A percentile compares a stretch with the other conserved stretches of the same genome.
These are phyloP conservation scores for Drosophila paulistorum DNA, from an alignment of 1,140 invertebrate genomes.

Conservation along the genomic window DNA sequence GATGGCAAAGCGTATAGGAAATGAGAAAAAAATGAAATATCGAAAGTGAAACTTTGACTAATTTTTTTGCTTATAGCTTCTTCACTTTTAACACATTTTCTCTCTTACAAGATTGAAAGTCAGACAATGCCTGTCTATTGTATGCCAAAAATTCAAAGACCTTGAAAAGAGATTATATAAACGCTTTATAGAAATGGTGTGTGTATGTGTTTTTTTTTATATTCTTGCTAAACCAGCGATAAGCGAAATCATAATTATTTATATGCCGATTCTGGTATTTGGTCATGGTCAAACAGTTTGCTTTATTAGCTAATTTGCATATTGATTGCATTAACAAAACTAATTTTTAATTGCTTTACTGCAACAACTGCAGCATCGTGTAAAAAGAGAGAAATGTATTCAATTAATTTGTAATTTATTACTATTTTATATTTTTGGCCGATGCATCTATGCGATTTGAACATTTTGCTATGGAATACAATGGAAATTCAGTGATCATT, in stretches of 20 bases:
- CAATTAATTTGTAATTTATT: conserved; percentile 70
- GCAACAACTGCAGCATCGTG: conserved; percentile 27
- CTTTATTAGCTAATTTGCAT: conserved; percentile 73
- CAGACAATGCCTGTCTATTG: conserved; percentile 25
- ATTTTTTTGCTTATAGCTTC: conserved; percentile 32
- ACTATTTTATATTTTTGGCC: conserved; percentile 23
- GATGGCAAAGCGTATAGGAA: background rate
- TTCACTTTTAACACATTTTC: conserved; percentile 54
- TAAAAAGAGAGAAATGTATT: conserved; percentile 35
- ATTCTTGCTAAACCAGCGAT: conserved; percentile 57
- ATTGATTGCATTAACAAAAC: conserved; percentile 54
- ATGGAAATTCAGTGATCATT: background rate
- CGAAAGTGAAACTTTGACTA: conserved; percentile 38
- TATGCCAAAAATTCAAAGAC: conserved; percentile 21
- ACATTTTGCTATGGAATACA: background rate
- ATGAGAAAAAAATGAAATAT: background rate
- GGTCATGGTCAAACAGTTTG: conserved; percentile 39
- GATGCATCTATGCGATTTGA: conserved; percentile 20
- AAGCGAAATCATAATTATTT: conserved; percentile 49
- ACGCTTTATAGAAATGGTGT: conserved; percentile 23
- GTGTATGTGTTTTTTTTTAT: background rate
- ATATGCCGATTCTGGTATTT: conserved; percentile 26
- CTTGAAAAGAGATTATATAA: conserved; percentile 32
- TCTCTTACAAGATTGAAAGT: conserved; percentile 2
- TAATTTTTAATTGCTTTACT: conserved; percentile 35